phyloP scores from a whole-genome alignment of 2,888 invertebrate species.

The Limnephilus lunatus region DNA sequence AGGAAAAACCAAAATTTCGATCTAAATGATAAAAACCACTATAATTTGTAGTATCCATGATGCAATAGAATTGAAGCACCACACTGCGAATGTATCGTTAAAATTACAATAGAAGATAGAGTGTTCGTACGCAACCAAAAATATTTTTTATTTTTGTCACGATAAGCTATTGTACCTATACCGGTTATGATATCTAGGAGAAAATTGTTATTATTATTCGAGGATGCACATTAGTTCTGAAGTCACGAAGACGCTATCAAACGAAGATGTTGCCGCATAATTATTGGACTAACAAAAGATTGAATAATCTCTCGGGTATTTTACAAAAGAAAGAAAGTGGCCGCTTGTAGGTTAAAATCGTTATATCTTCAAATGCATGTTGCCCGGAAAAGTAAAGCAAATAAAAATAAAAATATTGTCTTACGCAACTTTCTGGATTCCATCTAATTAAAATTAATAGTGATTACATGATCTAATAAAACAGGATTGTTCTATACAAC shows the following conservation, averaged over 20 bases:
- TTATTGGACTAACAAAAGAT: background rate
- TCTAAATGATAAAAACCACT: background rate
- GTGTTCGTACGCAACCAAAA: background rate
- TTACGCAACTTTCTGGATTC: background rate
- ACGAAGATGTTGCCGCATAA: background rate
- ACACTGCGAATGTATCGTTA: background rate
- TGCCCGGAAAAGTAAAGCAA: background rate
- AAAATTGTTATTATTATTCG: background rate
- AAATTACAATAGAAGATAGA: background rate
- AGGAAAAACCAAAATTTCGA: background rate
- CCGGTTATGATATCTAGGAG: background rate
- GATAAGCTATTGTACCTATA: background rate
- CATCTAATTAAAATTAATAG: background rate
- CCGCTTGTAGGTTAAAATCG: background rate
- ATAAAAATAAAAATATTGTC: background rate
- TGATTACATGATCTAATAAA: background rate
- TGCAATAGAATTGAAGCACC: background rate
- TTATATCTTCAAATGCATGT: background rate
- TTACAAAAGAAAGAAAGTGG: conserved; percentile 5
- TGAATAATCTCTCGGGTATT: conserved; percentile 6
- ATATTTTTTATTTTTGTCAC: conserved; percentile 6
- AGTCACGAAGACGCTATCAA: conserved; percentile 38
- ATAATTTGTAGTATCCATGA: background rate
- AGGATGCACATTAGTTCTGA: background rate
- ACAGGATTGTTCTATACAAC: background rate